These are phyloP conservation scores for Philhelius pedissequus DNA, from an alignment of 2,888 invertebrate genomes.

Conservation along the genomic window DNA sequence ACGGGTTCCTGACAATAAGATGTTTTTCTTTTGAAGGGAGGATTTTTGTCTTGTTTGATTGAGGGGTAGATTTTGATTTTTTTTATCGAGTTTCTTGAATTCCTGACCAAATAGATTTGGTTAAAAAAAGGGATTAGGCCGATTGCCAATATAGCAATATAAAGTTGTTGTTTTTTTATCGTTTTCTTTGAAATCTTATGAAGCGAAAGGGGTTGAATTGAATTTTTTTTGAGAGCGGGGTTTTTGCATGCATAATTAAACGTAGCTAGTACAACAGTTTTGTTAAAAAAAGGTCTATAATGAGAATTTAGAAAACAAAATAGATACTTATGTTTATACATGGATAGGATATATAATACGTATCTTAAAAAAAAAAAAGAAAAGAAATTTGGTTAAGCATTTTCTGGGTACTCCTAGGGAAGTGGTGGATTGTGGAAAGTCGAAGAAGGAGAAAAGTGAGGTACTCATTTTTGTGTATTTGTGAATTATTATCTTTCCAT, in stretches of 20 bases:
- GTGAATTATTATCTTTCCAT: too few species aligned
- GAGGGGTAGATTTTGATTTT: neutral
- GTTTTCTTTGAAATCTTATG: neutral
- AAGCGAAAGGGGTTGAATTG: neutral
- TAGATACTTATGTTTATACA: neutral
- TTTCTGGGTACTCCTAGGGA: too few species aligned
- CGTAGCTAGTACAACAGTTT: neutral
- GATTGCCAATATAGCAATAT: neutral
- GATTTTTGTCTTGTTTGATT: neutral
- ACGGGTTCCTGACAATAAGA: slow-evolving; percentile 61
- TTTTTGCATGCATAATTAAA: neutral
- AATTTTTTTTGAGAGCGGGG: neutral
- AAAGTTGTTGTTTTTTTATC: neutral
- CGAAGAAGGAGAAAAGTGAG: too few species aligned
- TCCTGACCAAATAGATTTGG: neutral
- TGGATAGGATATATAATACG: too few species aligned
- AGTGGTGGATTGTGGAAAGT: too few species aligned
- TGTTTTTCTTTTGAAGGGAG: slow-evolving; percentile 4
- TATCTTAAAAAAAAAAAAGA: too few species aligned
- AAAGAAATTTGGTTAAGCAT: too few species aligned
- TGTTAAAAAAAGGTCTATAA: neutral
- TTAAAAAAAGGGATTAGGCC: neutral
- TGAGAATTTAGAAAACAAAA: neutral
- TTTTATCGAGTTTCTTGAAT: neutral
- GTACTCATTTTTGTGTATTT: too few species aligned